A percentile compares a stretch with the other conserved stretches of the same genome.
phyloP scores from a whole-genome alignment of 2,888 invertebrate genomes.

The Plagodis dolabraria region DNA sequence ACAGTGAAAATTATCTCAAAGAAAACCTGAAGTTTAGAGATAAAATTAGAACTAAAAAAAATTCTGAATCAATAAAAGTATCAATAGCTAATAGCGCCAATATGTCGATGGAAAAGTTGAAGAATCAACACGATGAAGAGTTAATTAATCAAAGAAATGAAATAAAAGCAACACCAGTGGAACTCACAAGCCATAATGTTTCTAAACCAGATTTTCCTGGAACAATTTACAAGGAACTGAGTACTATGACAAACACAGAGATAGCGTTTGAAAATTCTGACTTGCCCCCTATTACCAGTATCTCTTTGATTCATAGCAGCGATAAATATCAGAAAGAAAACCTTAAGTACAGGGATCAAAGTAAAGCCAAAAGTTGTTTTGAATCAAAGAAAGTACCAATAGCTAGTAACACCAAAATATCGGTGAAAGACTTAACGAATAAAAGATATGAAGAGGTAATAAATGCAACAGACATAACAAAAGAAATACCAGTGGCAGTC shows the following conservation, averaged over 20 bases:
- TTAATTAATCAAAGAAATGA: neutral
- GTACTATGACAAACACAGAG: neutral
- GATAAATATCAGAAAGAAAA: conserved; percentile 40
- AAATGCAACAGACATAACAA: neutral
- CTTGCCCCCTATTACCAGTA: no score
- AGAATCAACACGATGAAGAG: no score
- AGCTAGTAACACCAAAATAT: conserved; percentile 5
- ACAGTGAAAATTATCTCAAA: conserved; percentile 45
- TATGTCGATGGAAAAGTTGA: neutral
- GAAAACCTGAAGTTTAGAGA: neutral
- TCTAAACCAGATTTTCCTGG: conserved; percentile 33
- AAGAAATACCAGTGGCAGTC: conserved; percentile 2
- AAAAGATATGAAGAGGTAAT: no score
- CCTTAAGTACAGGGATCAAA: neutral
- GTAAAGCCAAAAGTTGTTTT: neutral
- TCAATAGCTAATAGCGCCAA: conserved; percentile 7
- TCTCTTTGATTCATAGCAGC: conserved; percentile 28
- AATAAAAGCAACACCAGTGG: conserved; percentile 1
- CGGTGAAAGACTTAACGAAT: neutral
- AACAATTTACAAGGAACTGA: conserved; percentile 33
- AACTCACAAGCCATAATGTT: conserved; percentile 12
- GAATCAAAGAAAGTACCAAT: neutral
- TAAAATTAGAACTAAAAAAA: neutral
- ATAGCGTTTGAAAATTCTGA: no score
- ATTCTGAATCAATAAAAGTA: neutral